Evolutionary conservation across 2,888 invertebrate genomes (phyloP).

Genomic region (Bellardia pandia): DNA sequence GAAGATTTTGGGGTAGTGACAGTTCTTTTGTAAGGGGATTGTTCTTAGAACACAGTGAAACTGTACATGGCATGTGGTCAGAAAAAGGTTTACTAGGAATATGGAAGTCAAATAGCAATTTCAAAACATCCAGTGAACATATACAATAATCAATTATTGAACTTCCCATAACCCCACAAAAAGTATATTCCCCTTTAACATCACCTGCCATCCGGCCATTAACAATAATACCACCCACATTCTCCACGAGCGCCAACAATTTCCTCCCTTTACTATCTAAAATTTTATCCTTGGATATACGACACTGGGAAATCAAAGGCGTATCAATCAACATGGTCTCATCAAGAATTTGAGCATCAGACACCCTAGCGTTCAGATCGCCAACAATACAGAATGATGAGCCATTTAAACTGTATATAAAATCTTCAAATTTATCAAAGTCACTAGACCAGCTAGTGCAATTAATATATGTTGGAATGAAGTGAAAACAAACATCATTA

Average conservation of each 20-base stretch:
- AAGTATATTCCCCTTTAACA: too few species aligned
- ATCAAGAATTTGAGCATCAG: slow-evolving; percentile 17
- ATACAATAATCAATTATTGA: too few species aligned
- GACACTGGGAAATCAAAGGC: not conserved
- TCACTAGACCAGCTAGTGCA: not conserved
- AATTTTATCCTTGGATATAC: slow-evolving; percentile 11
- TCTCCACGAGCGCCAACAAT: not conserved
- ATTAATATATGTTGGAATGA: not conserved
- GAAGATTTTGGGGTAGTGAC: too few species aligned
- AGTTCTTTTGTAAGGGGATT: too few species aligned
- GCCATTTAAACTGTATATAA: slow-evolving; percentile 10
- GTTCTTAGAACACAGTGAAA: too few species aligned
- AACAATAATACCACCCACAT: slow-evolving; percentile 18
- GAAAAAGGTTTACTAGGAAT: too few species aligned
- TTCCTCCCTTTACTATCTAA: slow-evolving; percentile 24
- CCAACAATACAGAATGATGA: slow-evolving; percentile 1
- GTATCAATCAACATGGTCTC: not conserved
- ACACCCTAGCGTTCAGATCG: slow-evolving; percentile 10
- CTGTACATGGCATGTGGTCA: too few species aligned
- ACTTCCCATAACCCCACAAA: too few species aligned
- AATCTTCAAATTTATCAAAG: slow-evolving; percentile 5
- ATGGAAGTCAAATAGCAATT: too few species aligned
- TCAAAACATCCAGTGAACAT: too few species aligned
- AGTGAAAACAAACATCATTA: not conserved
- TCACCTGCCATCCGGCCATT: slow-evolving; percentile 12